Evolutionary conservation across 2,888 invertebrate species (phyloP).

Genomic region (Eupithecia vulgata): DNA sequence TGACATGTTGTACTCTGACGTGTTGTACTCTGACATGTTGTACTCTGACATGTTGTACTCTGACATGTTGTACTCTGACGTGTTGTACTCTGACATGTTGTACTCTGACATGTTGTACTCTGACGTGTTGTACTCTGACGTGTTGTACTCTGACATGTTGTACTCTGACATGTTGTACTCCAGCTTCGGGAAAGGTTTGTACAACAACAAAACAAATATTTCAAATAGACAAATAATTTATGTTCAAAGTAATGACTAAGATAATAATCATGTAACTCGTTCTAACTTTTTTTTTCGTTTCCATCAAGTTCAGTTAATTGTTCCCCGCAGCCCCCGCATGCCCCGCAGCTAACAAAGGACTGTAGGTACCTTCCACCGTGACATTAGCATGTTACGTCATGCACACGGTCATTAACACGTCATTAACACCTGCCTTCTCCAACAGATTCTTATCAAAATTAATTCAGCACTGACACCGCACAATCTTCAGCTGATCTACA

Average conservation of each 20-base stretch:
- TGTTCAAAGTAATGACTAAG: slow-evolving; percentile 1
- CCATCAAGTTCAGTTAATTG: slow-evolving; percentile 16
- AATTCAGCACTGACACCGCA: slow-evolving; percentile 46
- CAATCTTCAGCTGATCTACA: slow-evolving; percentile 23
- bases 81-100: too few species aligned
- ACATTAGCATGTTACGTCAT: slow-evolving; percentile 12
- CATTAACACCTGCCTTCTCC: slow-evolving; percentile 29
- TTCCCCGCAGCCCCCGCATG: background rate
- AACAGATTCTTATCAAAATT: slow-evolving; percentile 45
- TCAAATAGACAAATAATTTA: background rate
- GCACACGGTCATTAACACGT: slow-evolving; percentile 9
- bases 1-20: too few species aligned
- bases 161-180: too few species aligned
- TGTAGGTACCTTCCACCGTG: slow-evolving; percentile 8
- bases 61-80: too few species aligned
- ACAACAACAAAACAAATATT: background rate
- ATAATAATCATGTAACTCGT: slow-evolving; percentile 3
- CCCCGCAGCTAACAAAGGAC: background rate
- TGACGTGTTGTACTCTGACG: too few species aligned
- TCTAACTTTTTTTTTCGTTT: too few species aligned
- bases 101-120: too few species aligned
- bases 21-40: too few species aligned
- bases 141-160: too few species aligned
- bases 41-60: too few species aligned
- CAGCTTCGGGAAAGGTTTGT: too few species aligned